Evolutionary conservation across 2,888 invertebrate species (phyloP), one percentile per base, ranked within the genome.

Genomic region (Cylindroiulus punctatus): DNA sequence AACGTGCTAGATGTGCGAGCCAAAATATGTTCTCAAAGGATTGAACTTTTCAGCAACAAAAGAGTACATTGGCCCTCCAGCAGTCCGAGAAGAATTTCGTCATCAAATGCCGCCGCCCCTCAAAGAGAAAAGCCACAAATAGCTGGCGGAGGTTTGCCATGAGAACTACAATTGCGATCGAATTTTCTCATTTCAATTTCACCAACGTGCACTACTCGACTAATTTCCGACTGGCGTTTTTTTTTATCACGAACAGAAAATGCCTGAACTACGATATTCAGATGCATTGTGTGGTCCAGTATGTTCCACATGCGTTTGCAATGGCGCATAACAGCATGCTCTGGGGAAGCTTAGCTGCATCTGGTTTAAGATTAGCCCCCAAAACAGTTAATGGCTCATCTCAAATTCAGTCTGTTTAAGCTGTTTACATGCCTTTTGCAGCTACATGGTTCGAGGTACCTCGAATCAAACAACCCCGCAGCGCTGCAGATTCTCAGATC

Each of bases 11-110:
- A 47, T 47, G 47, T 14, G 5, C 8, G 47, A 47, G 47, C 47
- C 47, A 47, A 47, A 47, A 47, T 47, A 47, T 17, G 47, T 47
- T 17, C 14, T 47, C 47, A 47, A 47, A 47, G 47, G 47, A 47
- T 47, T 47, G 47, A 47, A 47, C 47, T 47, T 47, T 47, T 47
- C 17, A 47, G 47, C 47, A 47, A 47, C 47, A 47, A 47, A 47
- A 47, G 47, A 47, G 47, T 47, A 47, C 47, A 47, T 47, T 47
- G 47, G 47, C 47, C 47, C 47, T 47, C 47, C 47, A 47, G 47
- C 47, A 47, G 47, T 47, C 47, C 47, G 47, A 47, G 47, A 47
- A 47, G 47, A 47, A 47, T 47, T 47, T 47, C 47, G 47, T 47
- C 47, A 47, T 47, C 47, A 47, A 47, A 47, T 47, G 47, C 47